Conservation (phyloP, 2,113 vertebrate genomes). For the Oceanodroma tethys region DNA sequence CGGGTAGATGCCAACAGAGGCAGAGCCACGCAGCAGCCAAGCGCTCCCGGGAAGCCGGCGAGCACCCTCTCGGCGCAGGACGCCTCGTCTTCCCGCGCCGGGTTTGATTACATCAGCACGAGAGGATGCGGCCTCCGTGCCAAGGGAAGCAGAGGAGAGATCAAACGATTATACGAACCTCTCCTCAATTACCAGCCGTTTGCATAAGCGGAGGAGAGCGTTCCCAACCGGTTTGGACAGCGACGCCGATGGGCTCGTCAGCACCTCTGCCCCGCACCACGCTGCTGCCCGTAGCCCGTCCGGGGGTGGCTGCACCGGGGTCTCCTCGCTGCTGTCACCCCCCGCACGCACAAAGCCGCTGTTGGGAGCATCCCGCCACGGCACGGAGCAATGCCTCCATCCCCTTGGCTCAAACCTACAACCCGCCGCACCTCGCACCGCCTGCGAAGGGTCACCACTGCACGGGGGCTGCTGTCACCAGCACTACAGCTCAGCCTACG, state of each 20-base stretch:
- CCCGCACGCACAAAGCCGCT: accelerated
- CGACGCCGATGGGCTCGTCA: neutral
- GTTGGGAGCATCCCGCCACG: accelerated
- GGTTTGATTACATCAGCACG: neutral
- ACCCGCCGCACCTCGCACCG: accelerated
- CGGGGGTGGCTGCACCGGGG: neutral
- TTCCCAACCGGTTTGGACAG: constrained; percentile 3
- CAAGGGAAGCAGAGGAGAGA: constrained; percentile 48
- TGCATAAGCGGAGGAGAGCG: neutral
- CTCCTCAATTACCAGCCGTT: neutral
- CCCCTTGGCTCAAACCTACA: neutral
- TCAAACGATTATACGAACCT: neutral
- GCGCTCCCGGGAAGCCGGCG: neutral
- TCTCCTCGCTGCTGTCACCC: neutral
- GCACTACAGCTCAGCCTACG: neutral
- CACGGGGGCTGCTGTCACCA: neutral
- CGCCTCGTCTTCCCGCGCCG: neutral
- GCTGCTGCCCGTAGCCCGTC: neutral
- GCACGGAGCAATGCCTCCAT: neutral
- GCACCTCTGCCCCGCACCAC: neutral
- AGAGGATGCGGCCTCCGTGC: constrained; percentile 17
- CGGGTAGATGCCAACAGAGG: neutral
- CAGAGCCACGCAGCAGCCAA: neutral
- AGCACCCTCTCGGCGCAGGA: neutral
- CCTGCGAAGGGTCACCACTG: neutral